phyloP scores from a whole-genome alignment of 2,113 vertebrate species.

The Trogon melanurus region DNA sequence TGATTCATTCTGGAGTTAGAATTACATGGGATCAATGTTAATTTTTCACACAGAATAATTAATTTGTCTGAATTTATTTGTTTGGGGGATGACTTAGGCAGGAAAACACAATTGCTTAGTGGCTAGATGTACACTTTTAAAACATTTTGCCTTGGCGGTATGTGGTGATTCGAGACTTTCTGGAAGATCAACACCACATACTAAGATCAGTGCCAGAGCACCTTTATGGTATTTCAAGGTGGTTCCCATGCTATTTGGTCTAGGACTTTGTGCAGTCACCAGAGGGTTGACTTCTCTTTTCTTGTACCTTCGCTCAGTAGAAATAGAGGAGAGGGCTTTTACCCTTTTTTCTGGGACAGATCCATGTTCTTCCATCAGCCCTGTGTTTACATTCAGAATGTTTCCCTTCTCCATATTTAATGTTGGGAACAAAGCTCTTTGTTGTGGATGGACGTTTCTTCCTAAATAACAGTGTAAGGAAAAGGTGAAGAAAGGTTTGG shows the following conservation, averaged over 20 bases:
- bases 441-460: background rate
- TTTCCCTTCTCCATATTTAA: background rate
- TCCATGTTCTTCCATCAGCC: background rate
- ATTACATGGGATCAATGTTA: background rate
- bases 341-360: background rate
- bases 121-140: background rate
- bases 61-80: background rate
- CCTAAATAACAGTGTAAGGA: background rate
- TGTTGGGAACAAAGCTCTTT: background rate
- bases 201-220: background rate
- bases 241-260: rapidly evolving
- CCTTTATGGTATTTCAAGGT: background rate
- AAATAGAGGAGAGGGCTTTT: rapidly evolving
- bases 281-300: background rate
- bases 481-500: background rate
- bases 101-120: background rate
- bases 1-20: background rate
- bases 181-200: background rate
- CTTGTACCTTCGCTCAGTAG: background rate
- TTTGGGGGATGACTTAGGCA: background rate
- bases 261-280: background rate
- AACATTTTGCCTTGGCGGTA: background rate
- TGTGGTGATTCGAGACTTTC: rapidly evolving
- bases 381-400: background rate
- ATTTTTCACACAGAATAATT: slow-evolving; percentile 21